Conservation (phyloP, 2,797 vertebrate species). For the Artibeus jamaicensis region DNA sequence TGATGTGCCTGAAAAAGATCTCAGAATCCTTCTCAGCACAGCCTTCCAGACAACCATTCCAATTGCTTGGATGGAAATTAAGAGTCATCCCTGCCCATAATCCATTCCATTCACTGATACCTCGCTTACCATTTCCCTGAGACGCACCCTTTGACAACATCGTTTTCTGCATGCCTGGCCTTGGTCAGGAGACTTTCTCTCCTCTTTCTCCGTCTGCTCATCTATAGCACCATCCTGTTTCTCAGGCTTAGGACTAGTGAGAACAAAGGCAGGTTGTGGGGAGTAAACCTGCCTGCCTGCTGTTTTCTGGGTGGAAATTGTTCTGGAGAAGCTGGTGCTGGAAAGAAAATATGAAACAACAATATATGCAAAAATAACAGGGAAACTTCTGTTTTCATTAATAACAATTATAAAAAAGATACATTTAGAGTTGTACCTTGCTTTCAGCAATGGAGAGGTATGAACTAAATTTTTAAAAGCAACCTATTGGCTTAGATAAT, state of each 20-base stretch:
- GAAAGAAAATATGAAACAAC: not conserved
- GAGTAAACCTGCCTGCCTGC: not conserved
- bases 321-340: not conserved
- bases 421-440: not conserved
- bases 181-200: not conserved
- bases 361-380: not conserved
- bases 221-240: not conserved
- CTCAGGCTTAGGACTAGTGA: not conserved
- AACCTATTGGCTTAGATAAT: constrained; percentile 19
- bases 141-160: not conserved
- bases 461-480: constrained; percentile 30
- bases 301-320: not conserved
- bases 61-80: not conserved
- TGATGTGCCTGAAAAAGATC: not conserved
- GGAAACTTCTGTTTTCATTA: constrained; percentile 56
- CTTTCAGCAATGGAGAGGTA: constrained; percentile 10
- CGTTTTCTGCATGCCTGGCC: not conserved
- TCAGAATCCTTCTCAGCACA: not conserved
- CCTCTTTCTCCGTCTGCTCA: not conserved
- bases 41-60: not conserved
- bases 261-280: not conserved
- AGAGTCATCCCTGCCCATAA: not conserved
- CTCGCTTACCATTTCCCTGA: not conserved
- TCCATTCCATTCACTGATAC: not conserved
- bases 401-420: not conserved